phyloP scores from a whole-genome alignment of 2,113 vertebrate genomes.

The Phylloscopus whistleri region DNA sequence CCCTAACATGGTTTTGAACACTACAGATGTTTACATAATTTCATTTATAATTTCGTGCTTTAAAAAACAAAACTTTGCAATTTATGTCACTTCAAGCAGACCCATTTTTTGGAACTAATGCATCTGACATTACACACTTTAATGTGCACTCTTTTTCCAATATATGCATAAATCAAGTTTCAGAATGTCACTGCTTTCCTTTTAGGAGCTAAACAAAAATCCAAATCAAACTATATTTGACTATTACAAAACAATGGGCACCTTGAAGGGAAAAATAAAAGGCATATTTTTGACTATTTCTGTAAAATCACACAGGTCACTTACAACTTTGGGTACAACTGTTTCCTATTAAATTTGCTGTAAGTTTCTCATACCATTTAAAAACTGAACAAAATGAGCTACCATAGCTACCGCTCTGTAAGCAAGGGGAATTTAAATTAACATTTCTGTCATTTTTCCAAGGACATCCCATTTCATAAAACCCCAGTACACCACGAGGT shows the following conservation, averaged over 20 bases:
- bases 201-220: not conserved
- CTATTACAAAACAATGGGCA: not conserved
- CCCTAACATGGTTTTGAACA: not conserved
- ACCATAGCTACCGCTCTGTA: not conserved
- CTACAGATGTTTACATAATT: not conserved
- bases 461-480: accelerated
- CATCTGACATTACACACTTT: not conserved
- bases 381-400: not conserved
- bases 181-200: not conserved
- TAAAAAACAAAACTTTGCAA: not conserved
- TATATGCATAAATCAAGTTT: not conserved
- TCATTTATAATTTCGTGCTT: not conserved
- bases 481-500: not conserved
- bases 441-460: not conserved
- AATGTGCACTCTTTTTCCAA: not conserved
- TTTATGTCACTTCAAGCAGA: not conserved
- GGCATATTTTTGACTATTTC: not conserved
- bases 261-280: not conserved
- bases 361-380: not conserved
- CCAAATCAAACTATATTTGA: not conserved
- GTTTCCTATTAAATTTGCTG: not conserved
- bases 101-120: not conserved
- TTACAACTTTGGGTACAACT: not conserved
- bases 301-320: not conserved
- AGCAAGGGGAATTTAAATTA: not conserved